Evolutionary conservation across 1,140 invertebrate species (phyloP), one percentile per base, ranked within the genome.

Genomic region (Uloborus diversus): DNA sequence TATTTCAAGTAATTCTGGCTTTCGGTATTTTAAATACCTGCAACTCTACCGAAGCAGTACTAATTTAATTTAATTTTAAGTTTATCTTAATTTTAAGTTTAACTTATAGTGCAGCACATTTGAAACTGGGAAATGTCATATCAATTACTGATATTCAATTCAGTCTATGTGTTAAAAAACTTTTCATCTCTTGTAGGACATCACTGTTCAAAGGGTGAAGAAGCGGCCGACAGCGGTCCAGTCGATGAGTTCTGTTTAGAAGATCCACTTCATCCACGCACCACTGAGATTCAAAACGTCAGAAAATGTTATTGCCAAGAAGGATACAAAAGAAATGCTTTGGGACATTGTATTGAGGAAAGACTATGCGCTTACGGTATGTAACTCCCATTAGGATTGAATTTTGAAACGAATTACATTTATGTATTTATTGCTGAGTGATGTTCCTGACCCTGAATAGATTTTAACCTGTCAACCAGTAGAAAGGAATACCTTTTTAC

Each of bases 301-400:
- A 47, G 23, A 13, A 9, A 42, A 20, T 78, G 73, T 4, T 78
- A 78, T 4, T 78, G 73, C 25, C 20, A 35, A 11, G 49, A 66
- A 3, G 62, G 73, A 2, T 57, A 17, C 32, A 37, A 37, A 30
- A 78, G 73, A 13, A 66, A 66, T 11, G 3, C 9, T 5, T 20
- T 65, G n/a, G 73, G 73, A 9, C 14, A 37, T 3, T 78, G 73
- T 5, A 33, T 65, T 17, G 17, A 42, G 2, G 71, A 75, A 13
- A 25, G 27, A 13, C 33, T 25, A 4, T 75, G 71, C 20, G 4
- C 17, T 4, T 25, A 23, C 1, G 27, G 71, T 64, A 33, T 64
- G 71, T 56, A 33, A 42, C n/a, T 30, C n/a, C 0, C 14, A 28
- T 30, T 14, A 61, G 20, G 1, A 32, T 61, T 30, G 0, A 23